These are phyloP conservation scores for Centrocercus urophasianus DNA, from an alignment of 2,113 vertebrate genomes.

Conservation along the genomic window DNA sequence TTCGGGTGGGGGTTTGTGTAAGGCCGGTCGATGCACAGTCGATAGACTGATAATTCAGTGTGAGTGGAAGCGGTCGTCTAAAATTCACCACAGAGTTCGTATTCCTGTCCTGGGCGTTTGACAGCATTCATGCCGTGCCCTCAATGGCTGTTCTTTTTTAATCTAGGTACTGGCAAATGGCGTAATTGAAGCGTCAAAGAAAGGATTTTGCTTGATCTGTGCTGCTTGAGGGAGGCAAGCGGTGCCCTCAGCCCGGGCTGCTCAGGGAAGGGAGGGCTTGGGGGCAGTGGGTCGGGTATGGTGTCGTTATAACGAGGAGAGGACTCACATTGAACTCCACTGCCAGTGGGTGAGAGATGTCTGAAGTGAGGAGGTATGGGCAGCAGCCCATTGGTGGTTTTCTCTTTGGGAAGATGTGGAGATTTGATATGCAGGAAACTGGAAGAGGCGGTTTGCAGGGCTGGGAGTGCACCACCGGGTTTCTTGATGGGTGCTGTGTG, in stretches of 20 bases:
- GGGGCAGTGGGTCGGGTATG: not conserved
- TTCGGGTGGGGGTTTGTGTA: not conserved
- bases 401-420: not conserved
- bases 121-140: not conserved
- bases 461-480: accelerated
- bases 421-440: not conserved
- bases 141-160: accelerated
- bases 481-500: not conserved
- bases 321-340: not conserved
- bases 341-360: not conserved
- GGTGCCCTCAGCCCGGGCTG: not conserved
- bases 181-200: not conserved
- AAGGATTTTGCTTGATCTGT: not conserved
- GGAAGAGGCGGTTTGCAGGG: not conserved
- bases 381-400: not conserved
- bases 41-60: not conserved
- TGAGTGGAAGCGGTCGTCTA: not conserved
- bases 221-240: not conserved
- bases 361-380: not conserved
- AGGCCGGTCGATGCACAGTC: accelerated
- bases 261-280: not conserved
- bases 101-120: not conserved
- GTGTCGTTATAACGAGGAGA: not conserved
- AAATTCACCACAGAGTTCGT: not conserved
- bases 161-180: not conserved